Evolutionary conservation across 2,113 vertebrate genomes (phyloP).

Genomic region (Centrocercus urophasianus): DNA sequence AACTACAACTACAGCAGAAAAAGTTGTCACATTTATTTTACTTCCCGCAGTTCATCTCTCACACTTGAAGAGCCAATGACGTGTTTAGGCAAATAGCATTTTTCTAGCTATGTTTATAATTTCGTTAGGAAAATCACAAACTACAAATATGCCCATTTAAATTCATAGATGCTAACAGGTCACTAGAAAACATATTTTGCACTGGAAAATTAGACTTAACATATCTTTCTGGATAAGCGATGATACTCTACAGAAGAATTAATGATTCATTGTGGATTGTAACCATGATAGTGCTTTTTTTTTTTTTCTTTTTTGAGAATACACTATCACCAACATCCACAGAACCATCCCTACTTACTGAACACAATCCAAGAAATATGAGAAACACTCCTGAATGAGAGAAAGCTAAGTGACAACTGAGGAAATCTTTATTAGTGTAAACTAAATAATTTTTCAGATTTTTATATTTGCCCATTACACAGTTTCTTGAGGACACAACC

Average conservation of each 20-base stretch:
- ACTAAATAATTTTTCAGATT: background rate
- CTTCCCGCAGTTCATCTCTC: background rate
- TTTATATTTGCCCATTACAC: background rate
- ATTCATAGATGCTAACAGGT: background rate
- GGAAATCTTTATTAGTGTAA: background rate
- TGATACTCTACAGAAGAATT: background rate
- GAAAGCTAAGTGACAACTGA: background rate
- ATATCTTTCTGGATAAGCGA: background rate
- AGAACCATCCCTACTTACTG: background rate
- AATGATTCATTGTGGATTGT: background rate
- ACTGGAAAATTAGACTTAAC: background rate
- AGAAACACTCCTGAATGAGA: background rate
- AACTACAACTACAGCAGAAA: background rate
- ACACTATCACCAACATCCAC: background rate
- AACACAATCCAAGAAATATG: background rate
- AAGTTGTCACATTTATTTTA: background rate
- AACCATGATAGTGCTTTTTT: background rate
- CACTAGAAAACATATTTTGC: background rate
- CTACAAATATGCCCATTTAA: background rate
- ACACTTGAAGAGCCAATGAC: background rate
- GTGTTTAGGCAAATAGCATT: background rate
- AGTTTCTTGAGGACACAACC: background rate
- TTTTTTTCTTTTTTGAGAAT: background rate
- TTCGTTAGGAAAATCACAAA: slow-evolving; percentile 21
- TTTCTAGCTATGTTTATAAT: background rate